A percentile compares a stretch with the other conserved stretches of the same genome.
phyloP scores from a whole-genome alignment of 2,888 invertebrate genomes.

The Nineta flava region DNA sequence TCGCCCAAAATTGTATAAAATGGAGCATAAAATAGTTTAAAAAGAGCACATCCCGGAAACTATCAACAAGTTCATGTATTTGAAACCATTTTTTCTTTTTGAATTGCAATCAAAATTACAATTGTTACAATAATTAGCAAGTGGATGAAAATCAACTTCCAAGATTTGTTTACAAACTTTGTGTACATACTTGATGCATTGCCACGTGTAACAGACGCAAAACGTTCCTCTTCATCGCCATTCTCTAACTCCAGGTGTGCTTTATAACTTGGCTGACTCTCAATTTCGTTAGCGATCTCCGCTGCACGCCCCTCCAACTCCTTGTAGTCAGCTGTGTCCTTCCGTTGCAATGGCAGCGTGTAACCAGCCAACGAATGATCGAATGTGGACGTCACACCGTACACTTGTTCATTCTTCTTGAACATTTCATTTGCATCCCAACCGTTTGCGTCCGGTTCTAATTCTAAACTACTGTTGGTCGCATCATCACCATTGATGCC shows the following conservation, averaged over 20 bases:
- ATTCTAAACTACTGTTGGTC: constrained; percentile 37
- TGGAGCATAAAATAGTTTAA: too few relatives aligned
- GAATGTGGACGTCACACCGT: constrained; percentile 85
- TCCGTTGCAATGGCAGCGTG: constrained; percentile 71
- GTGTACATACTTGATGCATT: constrained; percentile 1
- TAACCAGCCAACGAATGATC: constrained; percentile 85
- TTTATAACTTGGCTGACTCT: constrained; percentile 67
- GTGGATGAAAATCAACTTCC: too few relatives aligned
- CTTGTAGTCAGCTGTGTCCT: constrained; percentile 72
- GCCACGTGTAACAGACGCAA: constrained; percentile 62
- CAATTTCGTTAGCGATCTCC: constrained; percentile 85
- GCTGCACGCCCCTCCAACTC: constrained; percentile 75
- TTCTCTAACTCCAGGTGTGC: constrained; percentile 77
- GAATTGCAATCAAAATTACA: too few relatives aligned
- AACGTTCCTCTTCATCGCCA: constrained; percentile 78
- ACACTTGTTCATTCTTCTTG: constrained; percentile 76
- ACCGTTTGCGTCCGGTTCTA: constrained; percentile 71
- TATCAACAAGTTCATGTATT: too few relatives aligned
- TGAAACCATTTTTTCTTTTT: too few relatives aligned
- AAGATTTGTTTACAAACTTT: too few relatives aligned
- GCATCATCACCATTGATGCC: constrained; percentile 41
- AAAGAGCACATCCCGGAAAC: too few relatives aligned
- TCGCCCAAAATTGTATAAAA: too few relatives aligned
- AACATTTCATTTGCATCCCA: constrained; percentile 98
- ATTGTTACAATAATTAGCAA: too few relatives aligned